Percentiles rank a stretch among this genome's conserved stretches.
These are phyloP conservation scores for Coelinius sp. DNA, from an alignment of 2,888 invertebrate species.

Conservation along the genomic window DNA sequence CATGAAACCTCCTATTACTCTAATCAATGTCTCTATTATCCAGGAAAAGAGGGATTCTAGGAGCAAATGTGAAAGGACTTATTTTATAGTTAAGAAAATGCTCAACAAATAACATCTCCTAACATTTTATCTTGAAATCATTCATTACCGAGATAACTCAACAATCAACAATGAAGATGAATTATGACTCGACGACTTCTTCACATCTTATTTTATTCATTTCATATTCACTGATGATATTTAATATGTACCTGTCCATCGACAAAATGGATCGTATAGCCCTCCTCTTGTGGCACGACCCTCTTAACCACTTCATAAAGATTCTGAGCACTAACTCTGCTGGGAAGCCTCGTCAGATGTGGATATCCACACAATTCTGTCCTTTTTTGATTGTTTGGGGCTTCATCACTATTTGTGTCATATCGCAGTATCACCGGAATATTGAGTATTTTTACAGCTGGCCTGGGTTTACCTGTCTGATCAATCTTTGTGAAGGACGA, in stretches of 20 bases:
- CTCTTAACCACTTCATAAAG: conserved; percentile 71
- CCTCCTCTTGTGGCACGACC: conserved; percentile 71
- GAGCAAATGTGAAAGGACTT: no score
- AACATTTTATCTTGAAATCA: no score
- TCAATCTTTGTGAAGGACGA: conserved; percentile 65
- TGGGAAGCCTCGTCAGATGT: conserved; percentile 73
- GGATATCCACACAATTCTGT: conserved; percentile 74
- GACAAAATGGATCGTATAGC: conserved; percentile 73
- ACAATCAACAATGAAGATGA: no score
- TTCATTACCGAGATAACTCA: no score
- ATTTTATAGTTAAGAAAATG: no score
- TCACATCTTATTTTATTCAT: background rate
- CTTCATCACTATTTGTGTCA: conserved; percentile 70
- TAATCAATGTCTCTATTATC: no score
- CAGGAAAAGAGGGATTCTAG: no score
- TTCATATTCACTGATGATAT: no score
- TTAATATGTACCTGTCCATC: conserved; percentile 73
- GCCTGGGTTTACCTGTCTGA: conserved; percentile 64
- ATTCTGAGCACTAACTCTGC: conserved; percentile 71
- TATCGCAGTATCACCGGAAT: conserved; percentile 74
- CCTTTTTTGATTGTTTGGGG: conserved; percentile 70
- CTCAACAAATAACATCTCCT: no score
- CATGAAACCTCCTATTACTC: no score
- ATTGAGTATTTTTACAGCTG: conserved; percentile 70
- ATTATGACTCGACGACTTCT: background rate